Percentiles rank a stretch among this genome's conserved stretches.
Conservation (phyloP, 2,797 vertebrate genomes). For the Anas flavirostris region DNA sequence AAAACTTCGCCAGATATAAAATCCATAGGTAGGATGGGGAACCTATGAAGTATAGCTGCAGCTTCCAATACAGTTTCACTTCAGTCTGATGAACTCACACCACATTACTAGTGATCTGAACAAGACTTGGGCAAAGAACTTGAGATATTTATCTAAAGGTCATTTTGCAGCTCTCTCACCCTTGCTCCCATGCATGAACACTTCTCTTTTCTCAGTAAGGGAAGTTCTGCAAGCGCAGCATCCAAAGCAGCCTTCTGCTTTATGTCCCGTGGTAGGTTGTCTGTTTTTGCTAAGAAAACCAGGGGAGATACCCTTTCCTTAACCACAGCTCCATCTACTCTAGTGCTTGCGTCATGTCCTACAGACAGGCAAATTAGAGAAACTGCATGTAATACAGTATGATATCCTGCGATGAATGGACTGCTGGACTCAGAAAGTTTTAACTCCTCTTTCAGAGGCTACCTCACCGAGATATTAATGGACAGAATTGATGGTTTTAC, state of each 20-base stretch:
- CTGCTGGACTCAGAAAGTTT: background rate
- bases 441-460: background rate
- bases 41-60: background rate
- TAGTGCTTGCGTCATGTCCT: background rate
- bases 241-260: background rate
- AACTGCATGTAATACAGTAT: background rate
- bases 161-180: background rate
- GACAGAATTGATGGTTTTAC: background rate
- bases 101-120: background rate
- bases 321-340: background rate
- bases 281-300: background rate
- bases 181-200: background rate
- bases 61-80: background rate
- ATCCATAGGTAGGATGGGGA: background rate
- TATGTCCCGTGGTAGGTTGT: background rate
- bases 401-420: background rate
- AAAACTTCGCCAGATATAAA: conserved; percentile 8
- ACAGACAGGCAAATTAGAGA: background rate
- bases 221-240: background rate
- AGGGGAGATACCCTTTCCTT: background rate
- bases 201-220: background rate
- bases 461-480: background rate
- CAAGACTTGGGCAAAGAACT: background rate
- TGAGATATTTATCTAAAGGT: background rate
- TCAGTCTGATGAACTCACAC: background rate